Percentiles rank a stretch among this genome's conserved stretches.
These are phyloP conservation scores for Lycopodina hypogea DNA, from an alignment of 37 sponge, comb jelly and placozoan genomes.

Conservation along the genomic window DNA sequence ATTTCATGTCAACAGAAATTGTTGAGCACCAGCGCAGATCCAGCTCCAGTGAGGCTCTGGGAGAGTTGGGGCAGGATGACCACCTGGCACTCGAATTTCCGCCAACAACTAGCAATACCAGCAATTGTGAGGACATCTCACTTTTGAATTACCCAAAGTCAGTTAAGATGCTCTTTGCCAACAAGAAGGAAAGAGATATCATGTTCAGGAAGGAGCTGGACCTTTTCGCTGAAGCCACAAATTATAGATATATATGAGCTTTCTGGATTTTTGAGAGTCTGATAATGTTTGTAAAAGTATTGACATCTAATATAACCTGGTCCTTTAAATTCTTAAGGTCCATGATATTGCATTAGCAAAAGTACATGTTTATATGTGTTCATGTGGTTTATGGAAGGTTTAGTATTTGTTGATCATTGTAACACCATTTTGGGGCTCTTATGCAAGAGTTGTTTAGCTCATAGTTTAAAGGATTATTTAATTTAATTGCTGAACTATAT, in stretches of 20 bases:
- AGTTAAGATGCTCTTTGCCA: slow-evolving; percentile 72
- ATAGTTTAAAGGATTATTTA: no score
- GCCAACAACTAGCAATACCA: neutral
- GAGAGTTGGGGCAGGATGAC: neutral
- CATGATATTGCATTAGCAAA: no score
- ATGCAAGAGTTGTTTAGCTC: no score
- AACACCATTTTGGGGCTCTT: no score
- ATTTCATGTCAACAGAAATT: slow-evolving; percentile 6
- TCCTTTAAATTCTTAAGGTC: no score
- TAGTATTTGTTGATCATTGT: no score
- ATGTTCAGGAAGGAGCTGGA: slow-evolving; percentile 61
- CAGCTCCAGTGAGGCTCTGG: neutral
- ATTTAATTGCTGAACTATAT: no score
- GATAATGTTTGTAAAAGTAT: no score
- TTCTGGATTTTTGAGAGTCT: no score
- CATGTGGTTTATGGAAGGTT: no score
- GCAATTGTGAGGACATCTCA: neutral
- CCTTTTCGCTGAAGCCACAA: neutral
- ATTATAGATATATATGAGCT: slow-evolving; percentile 24
- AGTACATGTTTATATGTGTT: no score
- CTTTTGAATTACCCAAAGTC: neutral
- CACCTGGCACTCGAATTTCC: neutral
- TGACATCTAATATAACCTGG: no score
- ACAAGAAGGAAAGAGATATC: slow-evolving; percentile 70
- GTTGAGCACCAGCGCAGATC: neutral